phyloP scores from a whole-genome alignment of 2,113 vertebrate genomes.

The Erythrocercus mccallii region DNA sequence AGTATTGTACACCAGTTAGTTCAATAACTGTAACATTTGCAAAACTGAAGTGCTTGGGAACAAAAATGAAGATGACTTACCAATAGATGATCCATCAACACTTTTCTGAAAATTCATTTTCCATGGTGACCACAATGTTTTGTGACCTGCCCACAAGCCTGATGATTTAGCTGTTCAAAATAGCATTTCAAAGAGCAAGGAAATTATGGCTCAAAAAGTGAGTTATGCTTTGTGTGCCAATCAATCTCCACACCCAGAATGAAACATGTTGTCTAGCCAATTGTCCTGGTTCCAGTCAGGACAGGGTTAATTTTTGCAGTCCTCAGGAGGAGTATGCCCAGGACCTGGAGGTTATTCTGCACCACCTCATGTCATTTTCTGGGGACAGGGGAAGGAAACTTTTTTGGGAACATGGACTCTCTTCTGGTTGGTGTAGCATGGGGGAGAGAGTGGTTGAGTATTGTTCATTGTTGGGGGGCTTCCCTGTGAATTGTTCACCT shows the following conservation, averaged over 20 bases:
- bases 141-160: not conserved
- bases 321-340: too few relatives aligned
- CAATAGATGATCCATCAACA: not conserved
- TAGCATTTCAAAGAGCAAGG: not conserved
- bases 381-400: not conserved
- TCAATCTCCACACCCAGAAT: not conserved
- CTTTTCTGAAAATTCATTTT: not conserved
- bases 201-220: not conserved
- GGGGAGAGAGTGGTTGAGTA: too few relatives aligned
- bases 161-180: not conserved
- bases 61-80: not conserved
- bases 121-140: not conserved
- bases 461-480: not conserved
- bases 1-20: not conserved
- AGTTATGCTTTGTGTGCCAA: not conserved
- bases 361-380: not conserved
- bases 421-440: not conserved
- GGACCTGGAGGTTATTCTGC: not conserved
- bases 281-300: not conserved
- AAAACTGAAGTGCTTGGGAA: not conserved
- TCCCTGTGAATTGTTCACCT: not conserved
- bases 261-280: not conserved
- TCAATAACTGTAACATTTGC: not conserved
- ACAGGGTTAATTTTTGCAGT: not conserved
- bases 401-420: not conserved